These are phyloP conservation scores for Gobio gobio DNA, from an alignment of 2,113 vertebrate species.

Conservation along the genomic window DNA sequence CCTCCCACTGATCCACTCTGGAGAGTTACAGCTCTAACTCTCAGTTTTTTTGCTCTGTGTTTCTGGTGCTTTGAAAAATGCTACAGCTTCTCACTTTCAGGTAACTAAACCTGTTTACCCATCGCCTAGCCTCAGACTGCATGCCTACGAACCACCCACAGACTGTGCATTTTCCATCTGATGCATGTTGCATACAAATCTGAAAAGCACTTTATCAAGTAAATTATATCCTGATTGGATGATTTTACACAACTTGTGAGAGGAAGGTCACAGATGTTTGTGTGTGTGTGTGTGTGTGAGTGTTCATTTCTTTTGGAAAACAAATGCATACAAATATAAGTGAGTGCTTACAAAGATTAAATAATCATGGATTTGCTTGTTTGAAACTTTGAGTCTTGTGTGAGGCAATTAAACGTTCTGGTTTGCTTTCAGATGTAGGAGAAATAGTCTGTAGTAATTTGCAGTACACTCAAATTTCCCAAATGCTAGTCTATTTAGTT, in stretches of 20 bases:
- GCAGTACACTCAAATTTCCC: neutral
- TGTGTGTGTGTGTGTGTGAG: neutral
- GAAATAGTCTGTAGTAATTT: neutral
- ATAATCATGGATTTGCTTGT: neutral
- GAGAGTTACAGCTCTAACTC: constrained; percentile 41
- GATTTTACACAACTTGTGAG: neutral
- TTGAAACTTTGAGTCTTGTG: neutral
- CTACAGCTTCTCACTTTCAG: constrained; percentile 10
- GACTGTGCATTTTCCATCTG: neutral
- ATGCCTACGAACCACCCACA: constrained; percentile 5
- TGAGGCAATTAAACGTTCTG: neutral
- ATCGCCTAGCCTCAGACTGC: neutral
- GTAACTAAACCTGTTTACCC: constrained; percentile 10
- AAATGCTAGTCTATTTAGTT: too few relatives aligned
- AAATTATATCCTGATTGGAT: neutral
- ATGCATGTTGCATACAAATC: constrained; percentile 1
- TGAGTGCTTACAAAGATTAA: neutral
- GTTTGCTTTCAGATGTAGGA: neutral
- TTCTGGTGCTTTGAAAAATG: constrained; percentile 11
- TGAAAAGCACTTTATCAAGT: constrained; percentile 3
- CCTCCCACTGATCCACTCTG: constrained; percentile 35
- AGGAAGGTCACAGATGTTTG: neutral
- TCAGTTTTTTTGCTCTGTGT: constrained; percentile 25
- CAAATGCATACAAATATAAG: neutral
- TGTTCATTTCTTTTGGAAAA: neutral